A percentile compares a stretch with the other conserved stretches of the same genome.
Evolutionary conservation across 2,797 vertebrate genomes (phyloP).

Genomic region (Chaunax sp.): DNA sequence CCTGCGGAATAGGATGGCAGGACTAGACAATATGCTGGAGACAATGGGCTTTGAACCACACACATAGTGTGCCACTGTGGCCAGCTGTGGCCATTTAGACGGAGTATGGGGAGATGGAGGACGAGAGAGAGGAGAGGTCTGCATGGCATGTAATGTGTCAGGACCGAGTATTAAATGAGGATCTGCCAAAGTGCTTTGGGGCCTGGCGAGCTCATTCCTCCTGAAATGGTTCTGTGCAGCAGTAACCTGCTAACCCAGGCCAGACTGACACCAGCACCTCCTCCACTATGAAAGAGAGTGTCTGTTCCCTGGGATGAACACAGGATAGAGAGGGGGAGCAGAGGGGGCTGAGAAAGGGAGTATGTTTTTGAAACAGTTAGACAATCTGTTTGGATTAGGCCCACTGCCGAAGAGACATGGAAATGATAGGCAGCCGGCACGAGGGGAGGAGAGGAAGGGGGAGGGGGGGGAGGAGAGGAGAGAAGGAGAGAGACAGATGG

Average conservation of each 20-base stretch:
- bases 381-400: conserved; percentile 82
- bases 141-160: conserved; percentile 61
- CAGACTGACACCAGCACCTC: conserved; percentile 73
- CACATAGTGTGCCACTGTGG: conserved; percentile 45
- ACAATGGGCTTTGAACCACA: conserved; percentile 68
- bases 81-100: conserved; percentile 70
- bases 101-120: conserved; percentile 39
- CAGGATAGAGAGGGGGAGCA: conserved; percentile 54
- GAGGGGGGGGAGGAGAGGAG: conserved; percentile 19
- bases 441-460: conserved; percentile 68
- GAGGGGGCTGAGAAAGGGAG: conserved; percentile 73
- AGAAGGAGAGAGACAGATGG: conserved; percentile 73
- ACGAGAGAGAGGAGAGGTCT: conserved; percentile 1
- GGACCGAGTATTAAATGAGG: conserved; percentile 70
- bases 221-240: conserved; percentile 66
- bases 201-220: conserved; percentile 59
- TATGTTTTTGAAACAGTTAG: conserved; percentile 85
- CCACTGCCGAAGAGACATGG: conserved; percentile 75
- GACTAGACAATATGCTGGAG: conserved; percentile 61
- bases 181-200: conserved; percentile 78
- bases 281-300: conserved; percentile 78
- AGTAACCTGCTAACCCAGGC: conserved; percentile 75
- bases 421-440: conserved; percentile 80
- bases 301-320: conserved; percentile 77
- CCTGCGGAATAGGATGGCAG: conserved; percentile 58